Conservation (phyloP, 2,797 vertebrate genomes). For the Myripristis murdjan region DNA sequence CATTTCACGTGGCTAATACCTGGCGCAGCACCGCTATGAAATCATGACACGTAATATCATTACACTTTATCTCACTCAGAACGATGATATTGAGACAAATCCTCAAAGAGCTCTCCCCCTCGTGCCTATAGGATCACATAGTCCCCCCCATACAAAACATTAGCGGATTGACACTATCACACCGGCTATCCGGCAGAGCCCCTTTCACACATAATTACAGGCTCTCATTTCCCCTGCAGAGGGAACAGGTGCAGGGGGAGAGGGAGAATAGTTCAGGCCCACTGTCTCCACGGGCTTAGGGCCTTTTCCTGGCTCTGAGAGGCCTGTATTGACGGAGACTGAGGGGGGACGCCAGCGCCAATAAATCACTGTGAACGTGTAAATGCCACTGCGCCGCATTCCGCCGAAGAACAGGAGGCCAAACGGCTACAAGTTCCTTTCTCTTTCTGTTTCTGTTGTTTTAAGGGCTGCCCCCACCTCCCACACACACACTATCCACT, state of each 20-base stretch:
- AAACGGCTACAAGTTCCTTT: slow-evolving; percentile 81
- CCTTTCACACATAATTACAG: slow-evolving; percentile 84
- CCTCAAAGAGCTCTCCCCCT: slow-evolving; percentile 43
- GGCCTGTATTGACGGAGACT: slow-evolving; percentile 74
- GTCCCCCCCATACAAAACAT: slow-evolving; percentile 71
- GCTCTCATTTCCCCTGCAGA: slow-evolving; percentile 85
- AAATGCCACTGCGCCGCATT: slow-evolving; percentile 83
- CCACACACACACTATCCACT: slow-evolving; percentile 60
- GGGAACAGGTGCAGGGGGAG: slow-evolving; percentile 86
- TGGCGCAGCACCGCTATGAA: background rate
- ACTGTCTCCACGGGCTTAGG: slow-evolving; percentile 83
- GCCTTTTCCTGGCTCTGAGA: slow-evolving; percentile 79
- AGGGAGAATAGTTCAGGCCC: slow-evolving; percentile 69
- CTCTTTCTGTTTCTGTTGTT: slow-evolving; percentile 82
- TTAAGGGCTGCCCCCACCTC: slow-evolving; percentile 65
- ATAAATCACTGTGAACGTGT: slow-evolving; percentile 84
- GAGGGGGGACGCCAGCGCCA: slow-evolving; percentile 69
- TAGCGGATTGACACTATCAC: slow-evolving; percentile 84
- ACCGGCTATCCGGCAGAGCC: slow-evolving; percentile 74
- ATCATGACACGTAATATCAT: background rate
- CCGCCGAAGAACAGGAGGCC: slow-evolving; percentile 80
- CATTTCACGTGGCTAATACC: slow-evolving; percentile 1
- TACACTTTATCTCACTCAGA: background rate
- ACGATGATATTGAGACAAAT: slow-evolving; percentile 52
- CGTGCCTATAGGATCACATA: slow-evolving; percentile 60